Percentiles rank a stretch among this genome's conserved stretches.
These are phyloP conservation scores for Molossus molossus DNA, from an alignment of 2,797 vertebrate genomes.

Conservation along the genomic window DNA sequence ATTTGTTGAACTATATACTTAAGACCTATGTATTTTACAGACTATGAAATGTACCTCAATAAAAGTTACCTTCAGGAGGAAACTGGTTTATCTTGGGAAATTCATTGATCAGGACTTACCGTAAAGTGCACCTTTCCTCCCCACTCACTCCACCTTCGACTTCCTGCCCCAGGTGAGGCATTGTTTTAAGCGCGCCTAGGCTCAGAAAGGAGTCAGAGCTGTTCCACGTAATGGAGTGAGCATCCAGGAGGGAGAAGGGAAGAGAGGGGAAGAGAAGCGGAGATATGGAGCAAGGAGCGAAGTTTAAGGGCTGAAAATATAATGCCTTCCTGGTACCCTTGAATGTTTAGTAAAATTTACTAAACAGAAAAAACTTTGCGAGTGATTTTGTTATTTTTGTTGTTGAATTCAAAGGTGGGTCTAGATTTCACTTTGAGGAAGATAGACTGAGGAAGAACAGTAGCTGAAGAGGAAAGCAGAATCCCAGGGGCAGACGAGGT, in stretches of 20 bases:
- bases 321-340: background rate
- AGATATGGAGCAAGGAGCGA: background rate
- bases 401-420: background rate
- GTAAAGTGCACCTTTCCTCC: background rate
- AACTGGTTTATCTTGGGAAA: background rate
- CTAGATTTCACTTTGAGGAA: background rate
- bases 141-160: background rate
- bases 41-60: background rate
- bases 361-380: background rate
- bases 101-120: background rate
- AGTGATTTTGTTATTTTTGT: background rate
- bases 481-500: background rate
- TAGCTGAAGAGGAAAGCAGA: background rate
- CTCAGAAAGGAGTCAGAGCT: background rate
- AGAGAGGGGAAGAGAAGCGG: background rate
- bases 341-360: background rate
- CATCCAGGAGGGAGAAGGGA: background rate
- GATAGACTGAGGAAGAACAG: background rate
- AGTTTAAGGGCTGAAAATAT: background rate
- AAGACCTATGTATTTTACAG: background rate
- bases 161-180: background rate
- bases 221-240: background rate
- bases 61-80: background rate
- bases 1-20: background rate
- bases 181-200: background rate